Evolutionary conservation across 2,888 invertebrate genomes (phyloP), one percentile per base, ranked within the genome.

Genomic region (Cryptophagus acutangulus): DNA sequence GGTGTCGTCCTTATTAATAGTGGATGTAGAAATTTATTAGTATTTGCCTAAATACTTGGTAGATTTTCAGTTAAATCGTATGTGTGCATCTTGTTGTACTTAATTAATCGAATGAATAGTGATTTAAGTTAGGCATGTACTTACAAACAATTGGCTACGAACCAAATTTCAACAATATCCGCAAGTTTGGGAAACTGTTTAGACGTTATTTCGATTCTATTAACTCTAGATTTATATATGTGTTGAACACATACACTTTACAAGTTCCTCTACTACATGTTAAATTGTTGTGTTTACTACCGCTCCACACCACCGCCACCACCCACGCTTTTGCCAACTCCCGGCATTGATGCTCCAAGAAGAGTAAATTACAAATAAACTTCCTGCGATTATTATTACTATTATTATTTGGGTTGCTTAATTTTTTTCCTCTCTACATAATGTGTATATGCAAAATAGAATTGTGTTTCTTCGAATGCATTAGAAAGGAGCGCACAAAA

Each of bases 81-180:
- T 31, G 31, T n/a, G 31, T 31, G 31, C 31, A 31, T 36, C 43
- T 40, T 44, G 44, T 48, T 46, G 43, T 47, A 49, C 49, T 61
- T 64, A 66, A 65, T 67, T 66, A 66, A 66, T 63, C 59, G 63
- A 64, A 65, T 63, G 63, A 62, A 62, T 62, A 57, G 61, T 62
- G 64, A 67, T 66, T 65, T 63, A 65, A 66, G 64, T 65, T 63
- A 58, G 62, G 54, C 60, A 54, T 62, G 62, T 61, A 63, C 63
- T 61, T 63, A 62, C 63, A 60, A 65, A 66, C 67, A 67, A 66
- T 67, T 67, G 65, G 66, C 65, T 58, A 58, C 58, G 62, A 60
- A 67, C 66, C 65, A 66, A 67, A 66, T 67, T 63, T 64, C 60
- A 62, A 61, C 64, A 65, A 62, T 61, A 64, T 63, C 60, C 57